Base-by-base conservation (phyloP, 2,113 vertebrate genomes). In the Callaeas wilsoni region DNA sequence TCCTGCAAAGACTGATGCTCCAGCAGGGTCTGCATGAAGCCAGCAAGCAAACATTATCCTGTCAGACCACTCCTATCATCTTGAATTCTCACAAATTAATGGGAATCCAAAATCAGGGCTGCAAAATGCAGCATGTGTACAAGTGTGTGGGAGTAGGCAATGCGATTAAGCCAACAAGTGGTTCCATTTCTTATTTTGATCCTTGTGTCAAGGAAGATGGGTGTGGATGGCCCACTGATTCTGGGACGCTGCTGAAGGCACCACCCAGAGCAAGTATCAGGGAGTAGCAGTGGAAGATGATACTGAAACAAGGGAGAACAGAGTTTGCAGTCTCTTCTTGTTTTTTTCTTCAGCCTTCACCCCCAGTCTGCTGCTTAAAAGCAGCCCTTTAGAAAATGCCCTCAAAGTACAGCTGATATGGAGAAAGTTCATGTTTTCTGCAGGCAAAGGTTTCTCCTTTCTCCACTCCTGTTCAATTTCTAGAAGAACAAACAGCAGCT, bases 241-340 rank as follows among this genome's bases (percentile, higher is more conserved):
- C 91, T 82, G 77, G 91, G 84, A 84, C 91, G 46, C 65, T 37
- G 57, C 69, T 92, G 20, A 81, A 89, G 94, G 60, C 81, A 94
- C 91, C 93, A 95, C 94, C 89, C 91, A 84, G 73, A 84, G 44
- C 84, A 89, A 86, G 84, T 89, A 94, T 89, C 84, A 89, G 83
- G 94, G 86, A 92, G 84, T 44, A 94, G 68, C 89, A 93, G 52
- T 3, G 39, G 52, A n/a, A 82, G 69, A 78, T 8, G 59, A 90
- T 55, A 80, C 69, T 71, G 56, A 59, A 93, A 87, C 12, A 52
- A 46, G 3, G n/a, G 47, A 87, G 56, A 56, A 84, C 67, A 49
- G 84, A 55, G 53, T 44, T 69, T 53, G 29, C 27, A 71, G 60
- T 68, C 6, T 76, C 47, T 56, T 82, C 12, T 35, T 37, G 32